phyloP scores from a whole-genome alignment of 2,888 invertebrate species.

The Tyria jacobaeae region DNA sequence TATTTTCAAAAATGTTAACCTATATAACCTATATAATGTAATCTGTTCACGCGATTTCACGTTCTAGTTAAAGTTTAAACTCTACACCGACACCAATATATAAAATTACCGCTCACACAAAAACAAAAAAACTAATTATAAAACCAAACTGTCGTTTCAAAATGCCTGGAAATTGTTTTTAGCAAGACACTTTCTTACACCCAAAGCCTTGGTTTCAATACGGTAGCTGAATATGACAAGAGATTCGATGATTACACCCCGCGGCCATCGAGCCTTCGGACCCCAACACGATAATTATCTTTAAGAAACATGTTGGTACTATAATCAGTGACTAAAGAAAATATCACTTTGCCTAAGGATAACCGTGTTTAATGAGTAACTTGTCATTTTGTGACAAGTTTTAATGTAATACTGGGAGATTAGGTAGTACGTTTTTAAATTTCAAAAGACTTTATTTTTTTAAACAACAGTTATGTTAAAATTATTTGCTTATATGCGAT shows the following conservation, averaged over 20 bases:
- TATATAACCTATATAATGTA: too few species aligned
- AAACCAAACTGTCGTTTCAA: too few species aligned
- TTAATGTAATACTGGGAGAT: conserved; percentile 12
- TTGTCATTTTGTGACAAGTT: conserved; percentile 30
- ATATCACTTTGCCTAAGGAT: conserved; percentile 43
- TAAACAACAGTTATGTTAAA: not conserved
- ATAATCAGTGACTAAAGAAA: conserved; percentile 38
- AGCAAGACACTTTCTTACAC: conserved; percentile 1
- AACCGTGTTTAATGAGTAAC: conserved; percentile 32
- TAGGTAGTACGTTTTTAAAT: not conserved
- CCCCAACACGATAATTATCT: conserved; percentile 55
- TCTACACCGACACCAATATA: too few species aligned
- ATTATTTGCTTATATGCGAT: too few species aligned
- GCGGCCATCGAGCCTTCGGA: conserved; percentile 47
- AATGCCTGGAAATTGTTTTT: not conserved
- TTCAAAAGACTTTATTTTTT: not conserved
- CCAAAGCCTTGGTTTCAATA: conserved; percentile 24
- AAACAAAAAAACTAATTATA: too few species aligned
- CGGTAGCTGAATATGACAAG: conserved; percentile 61
- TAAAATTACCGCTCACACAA: too few species aligned
- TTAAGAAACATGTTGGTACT: conserved; percentile 52
- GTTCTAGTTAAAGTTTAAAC: too few species aligned
- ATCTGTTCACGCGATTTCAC: too few species aligned
- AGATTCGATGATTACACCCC: conserved; percentile 61
- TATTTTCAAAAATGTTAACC: too few species aligned